phyloP scores from a whole-genome alignment of 2,113 vertebrate species.

The Lasiurus cinereus region DNA sequence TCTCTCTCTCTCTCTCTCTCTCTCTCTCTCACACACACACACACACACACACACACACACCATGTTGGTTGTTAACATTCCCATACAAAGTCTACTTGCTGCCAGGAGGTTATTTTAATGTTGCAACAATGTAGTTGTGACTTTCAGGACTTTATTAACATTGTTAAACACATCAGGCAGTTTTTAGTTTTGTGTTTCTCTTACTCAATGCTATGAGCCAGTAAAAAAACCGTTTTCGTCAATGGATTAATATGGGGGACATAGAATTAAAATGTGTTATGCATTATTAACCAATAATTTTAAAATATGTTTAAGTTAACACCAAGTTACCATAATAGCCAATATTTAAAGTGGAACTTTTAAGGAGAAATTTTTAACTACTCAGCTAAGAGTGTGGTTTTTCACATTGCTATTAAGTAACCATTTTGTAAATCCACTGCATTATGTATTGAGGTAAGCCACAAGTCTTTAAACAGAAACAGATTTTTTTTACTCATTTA shows the following conservation, averaged over 20 bases:
- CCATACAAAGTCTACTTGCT: neutral
- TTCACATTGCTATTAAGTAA: neutral
- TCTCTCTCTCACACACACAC: too few species aligned
- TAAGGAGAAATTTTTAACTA: slow-evolving; percentile 21
- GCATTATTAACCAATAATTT: slow-evolving; percentile 37
- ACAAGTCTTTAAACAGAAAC: slow-evolving; percentile 53
- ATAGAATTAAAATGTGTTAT: slow-evolving; percentile 36
- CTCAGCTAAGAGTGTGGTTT: slow-evolving; percentile 24
- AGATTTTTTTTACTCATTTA: slow-evolving; percentile 35
- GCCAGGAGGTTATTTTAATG: slow-evolving; percentile 3
- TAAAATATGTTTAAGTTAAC: slow-evolving; percentile 9
- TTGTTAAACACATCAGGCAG: neutral
- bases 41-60: too few species aligned
- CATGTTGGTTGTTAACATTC: neutral
- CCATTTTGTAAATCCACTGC: neutral
- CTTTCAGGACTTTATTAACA: neutral
- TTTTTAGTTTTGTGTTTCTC: slow-evolving; percentile 54
- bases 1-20: too few species aligned
- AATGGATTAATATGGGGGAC: neutral
- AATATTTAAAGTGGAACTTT: slow-evolving; percentile 41
- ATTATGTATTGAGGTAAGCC: slow-evolving; percentile 28
- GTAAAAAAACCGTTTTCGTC: neutral
- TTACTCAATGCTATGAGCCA: neutral
- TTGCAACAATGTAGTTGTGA: slow-evolving; percentile 10
- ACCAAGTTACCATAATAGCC: neutral